These are phyloP conservation scores for Phrynosoma blainvillii DNA, from an alignment of 2,113 vertebrate genomes.

Conservation along the genomic window DNA sequence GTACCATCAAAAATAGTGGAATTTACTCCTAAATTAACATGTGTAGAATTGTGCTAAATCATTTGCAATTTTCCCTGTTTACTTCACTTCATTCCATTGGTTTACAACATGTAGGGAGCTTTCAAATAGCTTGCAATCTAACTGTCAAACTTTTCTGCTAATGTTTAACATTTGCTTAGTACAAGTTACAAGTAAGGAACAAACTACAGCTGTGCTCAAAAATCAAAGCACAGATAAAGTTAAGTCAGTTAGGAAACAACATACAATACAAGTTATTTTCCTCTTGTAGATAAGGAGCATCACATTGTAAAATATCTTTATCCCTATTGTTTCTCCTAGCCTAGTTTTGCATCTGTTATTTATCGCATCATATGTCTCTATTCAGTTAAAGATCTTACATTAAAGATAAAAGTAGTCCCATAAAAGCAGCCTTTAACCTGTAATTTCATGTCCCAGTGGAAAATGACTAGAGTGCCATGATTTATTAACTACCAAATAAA, in stretches of 20 bases:
- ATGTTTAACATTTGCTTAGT: neutral
- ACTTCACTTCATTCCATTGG: neutral
- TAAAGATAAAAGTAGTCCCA: neutral
- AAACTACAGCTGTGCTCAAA: neutral
- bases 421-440: neutral
- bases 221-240: constrained; percentile 11
- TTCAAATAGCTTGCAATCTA: neutral
- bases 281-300: constrained; percentile 18
- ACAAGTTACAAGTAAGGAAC: neutral
- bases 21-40: neutral
- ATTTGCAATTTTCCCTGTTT: neutral
- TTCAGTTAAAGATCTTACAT: neutral
- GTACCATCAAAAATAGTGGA: neutral
- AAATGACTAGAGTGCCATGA: constrained; percentile 6
- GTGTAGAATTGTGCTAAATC: neutral
- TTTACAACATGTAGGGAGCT: neutral
- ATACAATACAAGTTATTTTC: constrained; percentile 31
- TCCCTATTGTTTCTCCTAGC: neutral
- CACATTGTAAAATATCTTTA: constrained; percentile 24
- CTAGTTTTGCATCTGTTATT: constrained; percentile 2
- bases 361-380: constrained; percentile 7
- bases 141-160: neutral
- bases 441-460: constrained; percentile 1
- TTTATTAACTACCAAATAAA: neutral
- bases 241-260: constrained; percentile 27